phyloP scores from a whole-genome alignment of 2,888 invertebrate genomes.

The Leptinotarsa juncta region DNA sequence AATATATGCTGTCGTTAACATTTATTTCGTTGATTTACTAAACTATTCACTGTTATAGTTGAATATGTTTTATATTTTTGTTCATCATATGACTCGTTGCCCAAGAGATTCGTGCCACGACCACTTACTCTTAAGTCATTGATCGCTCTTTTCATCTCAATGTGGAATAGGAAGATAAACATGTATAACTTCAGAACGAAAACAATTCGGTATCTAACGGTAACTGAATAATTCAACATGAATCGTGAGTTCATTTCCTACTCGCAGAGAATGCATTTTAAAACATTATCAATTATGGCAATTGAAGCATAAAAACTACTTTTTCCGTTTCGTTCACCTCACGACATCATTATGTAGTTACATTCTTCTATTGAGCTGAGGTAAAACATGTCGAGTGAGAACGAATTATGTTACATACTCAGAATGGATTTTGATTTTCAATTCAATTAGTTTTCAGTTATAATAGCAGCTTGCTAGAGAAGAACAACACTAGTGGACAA shows the following conservation, averaged over 20 bases:
- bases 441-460: too few relatives aligned
- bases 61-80: too few relatives aligned
- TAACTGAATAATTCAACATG: constrained; percentile 22
- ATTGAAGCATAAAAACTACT: constrained; percentile 24
- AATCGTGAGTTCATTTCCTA: constrained; percentile 28
- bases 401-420: not conserved
- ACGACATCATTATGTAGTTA: constrained; percentile 18
- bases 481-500: too few relatives aligned
- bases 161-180: constrained; percentile 9
- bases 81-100: too few relatives aligned
- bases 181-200: not conserved
- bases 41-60: too few relatives aligned
- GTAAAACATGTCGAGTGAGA: not conserved
- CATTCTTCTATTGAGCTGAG: constrained; percentile 12
- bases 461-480: too few relatives aligned
- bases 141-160: not conserved
- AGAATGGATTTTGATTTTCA: too few relatives aligned
- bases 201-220: constrained; percentile 26
- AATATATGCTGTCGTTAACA: too few relatives aligned
- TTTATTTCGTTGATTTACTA: too few relatives aligned
- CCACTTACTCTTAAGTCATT: not conserved
- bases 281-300: constrained; percentile 22
- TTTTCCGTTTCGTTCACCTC: constrained; percentile 21
- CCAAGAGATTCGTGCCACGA: not conserved
- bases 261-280: constrained; percentile 22